Base-by-base conservation (phyloP, 2,797 vertebrate species). In the Danio jaintianensis region DNA sequence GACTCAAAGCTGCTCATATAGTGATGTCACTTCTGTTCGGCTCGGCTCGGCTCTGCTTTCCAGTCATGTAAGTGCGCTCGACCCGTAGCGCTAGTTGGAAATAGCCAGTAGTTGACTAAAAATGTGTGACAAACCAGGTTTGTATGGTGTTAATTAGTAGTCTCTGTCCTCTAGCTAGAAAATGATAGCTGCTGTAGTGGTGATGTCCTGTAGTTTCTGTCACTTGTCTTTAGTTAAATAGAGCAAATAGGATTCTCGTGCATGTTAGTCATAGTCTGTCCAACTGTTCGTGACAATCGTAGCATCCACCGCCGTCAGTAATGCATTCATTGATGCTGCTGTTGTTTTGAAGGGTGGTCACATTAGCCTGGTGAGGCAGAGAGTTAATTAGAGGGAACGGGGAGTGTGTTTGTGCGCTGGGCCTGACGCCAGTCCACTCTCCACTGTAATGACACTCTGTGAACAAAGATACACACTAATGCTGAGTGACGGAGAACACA, bases 1-100 rank as follows among this genome's bases (percentile, higher is more conserved):
- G 78, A 93, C 91, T 88, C 93, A 93, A 77, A 94, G 93, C 90
- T 96, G 94, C 87, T 94, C 94, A 72, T 95, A 93, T 83, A 89
- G 91, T 29, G 90, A 95, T 9, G 91, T 90, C 85, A 92, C 94
- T 59, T 93, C 94, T 4, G 85, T 89, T 38, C 88, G 91, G 83
- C 88, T 91, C 0, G 75, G 88, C 82, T 87, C 85, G 52, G 88
- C 90, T 90, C 87, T 83, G 22, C 82, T 85, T 82, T 88, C 83
- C 86, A 90, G 89, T 85, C 84, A 86, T 0, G 95, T 95, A 95
- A 96, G 95, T 96, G 79, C 59, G 15, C 62, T 73, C 43, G 13
- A 38, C 29, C 36, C 5, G 16, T 80, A 83, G 76, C 7, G 2
- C 56, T 55, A 62, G 78, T 40, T 5, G 7, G 8, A 55, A 20